These are phyloP conservation scores for Gymnorhina tibicen DNA, from an alignment of 2,113 vertebrate genomes.

Conservation along the genomic window DNA sequence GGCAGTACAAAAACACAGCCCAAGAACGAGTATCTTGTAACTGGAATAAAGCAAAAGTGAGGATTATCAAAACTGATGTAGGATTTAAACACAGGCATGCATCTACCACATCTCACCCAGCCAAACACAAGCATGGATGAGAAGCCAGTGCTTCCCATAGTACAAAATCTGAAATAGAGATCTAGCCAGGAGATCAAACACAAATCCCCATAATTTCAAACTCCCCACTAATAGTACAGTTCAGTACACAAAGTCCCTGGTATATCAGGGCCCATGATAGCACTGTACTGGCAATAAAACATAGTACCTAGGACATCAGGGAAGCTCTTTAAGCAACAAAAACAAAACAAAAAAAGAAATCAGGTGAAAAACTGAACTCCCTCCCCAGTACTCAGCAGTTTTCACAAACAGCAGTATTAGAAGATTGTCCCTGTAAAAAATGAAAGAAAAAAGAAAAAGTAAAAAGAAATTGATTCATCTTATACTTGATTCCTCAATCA, in stretches of 20 bases:
- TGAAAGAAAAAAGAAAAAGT: rapidly evolving
- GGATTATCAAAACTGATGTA: background rate
- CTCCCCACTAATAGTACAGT: background rate
- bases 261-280: background rate
- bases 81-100: background rate
- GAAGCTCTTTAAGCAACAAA: background rate
- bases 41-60: background rate
- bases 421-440: background rate
- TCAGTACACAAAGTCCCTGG: background rate
- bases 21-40: background rate
- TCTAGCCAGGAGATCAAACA: background rate
- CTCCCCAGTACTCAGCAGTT: background rate
- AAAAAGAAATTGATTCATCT: background rate
- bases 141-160: background rate
- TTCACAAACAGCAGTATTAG: background rate
- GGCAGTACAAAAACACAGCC: background rate
- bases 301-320: background rate
- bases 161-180: background rate
- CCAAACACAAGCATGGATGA: background rate
- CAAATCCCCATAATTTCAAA: background rate
- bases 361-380: background rate
- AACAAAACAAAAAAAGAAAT: background rate
- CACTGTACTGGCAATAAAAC: background rate
- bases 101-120: background rate
- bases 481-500: background rate